phyloP scores from a whole-genome alignment of 2,888 invertebrate genomes.

The Zele albiditarsus region DNA sequence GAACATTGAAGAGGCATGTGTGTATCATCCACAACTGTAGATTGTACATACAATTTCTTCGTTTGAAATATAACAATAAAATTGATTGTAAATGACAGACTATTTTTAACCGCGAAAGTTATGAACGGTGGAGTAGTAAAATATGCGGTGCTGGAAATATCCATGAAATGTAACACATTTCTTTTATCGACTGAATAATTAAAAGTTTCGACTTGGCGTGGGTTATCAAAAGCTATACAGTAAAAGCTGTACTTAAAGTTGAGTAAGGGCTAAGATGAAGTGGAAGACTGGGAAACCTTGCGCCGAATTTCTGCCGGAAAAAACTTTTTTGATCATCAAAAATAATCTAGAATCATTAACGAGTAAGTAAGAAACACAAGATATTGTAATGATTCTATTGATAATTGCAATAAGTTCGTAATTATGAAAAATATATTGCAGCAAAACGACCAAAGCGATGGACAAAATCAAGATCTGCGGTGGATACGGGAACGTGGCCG shows the following conservation, averaged over 20 bases:
- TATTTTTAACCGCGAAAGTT: slow-evolving; percentile 8
- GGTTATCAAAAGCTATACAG: background rate
- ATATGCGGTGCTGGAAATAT: background rate
- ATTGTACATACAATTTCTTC: background rate
- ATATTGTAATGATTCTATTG: slow-evolving; percentile 3
- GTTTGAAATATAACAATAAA: background rate
- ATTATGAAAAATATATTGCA: slow-evolving; percentile 16
- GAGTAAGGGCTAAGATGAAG: slow-evolving; percentile 56
- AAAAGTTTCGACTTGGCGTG: slow-evolving; percentile 5
- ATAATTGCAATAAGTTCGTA: background rate
- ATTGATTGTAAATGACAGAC: background rate
- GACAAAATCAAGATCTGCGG: slow-evolving; percentile 52
- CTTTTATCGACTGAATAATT: slow-evolving; percentile 22
- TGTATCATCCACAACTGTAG: background rate
- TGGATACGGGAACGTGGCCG: slow-evolving; percentile 64
- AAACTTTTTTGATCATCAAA: slow-evolving; percentile 65
- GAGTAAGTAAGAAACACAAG: slow-evolving; percentile 42
- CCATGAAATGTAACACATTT: background rate
- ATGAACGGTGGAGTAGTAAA: background rate
- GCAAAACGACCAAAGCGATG: slow-evolving; percentile 46
- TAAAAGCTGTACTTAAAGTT: background rate
- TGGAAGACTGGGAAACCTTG: slow-evolving; percentile 54
- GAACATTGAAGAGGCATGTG: background rate
- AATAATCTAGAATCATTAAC: slow-evolving; percentile 52
- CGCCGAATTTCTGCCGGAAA: slow-evolving; percentile 62